Percentiles rank a stretch among this genome's conserved stretches.
Conservation (phyloP, 2,888 invertebrate genomes). For the Odontocolon sp. region DNA sequence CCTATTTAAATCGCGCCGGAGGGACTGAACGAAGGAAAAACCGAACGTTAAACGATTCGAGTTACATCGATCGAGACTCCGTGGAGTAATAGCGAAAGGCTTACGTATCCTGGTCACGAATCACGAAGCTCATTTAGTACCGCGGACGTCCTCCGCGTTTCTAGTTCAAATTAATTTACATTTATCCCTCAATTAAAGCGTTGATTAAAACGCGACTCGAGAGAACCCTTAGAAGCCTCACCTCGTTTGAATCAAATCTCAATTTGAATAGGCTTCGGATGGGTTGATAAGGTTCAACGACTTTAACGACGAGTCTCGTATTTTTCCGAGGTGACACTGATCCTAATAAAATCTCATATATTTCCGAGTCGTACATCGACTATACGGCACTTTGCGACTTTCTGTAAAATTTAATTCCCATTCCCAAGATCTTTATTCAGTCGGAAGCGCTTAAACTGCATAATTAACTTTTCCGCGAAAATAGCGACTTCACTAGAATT, state of each 20-base stretch:
- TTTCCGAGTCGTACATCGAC: neutral
- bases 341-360: neutral
- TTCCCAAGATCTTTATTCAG: neutral
- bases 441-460: neutral
- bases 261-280: neutral
- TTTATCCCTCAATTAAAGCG: conserved; percentile 70
- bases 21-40: neutral
- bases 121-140: conserved; percentile 59
- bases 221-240: conserved; percentile 49
- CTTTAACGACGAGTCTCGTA: neutral
- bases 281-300: neutral
- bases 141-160: neutral
- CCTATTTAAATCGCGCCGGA: neutral
- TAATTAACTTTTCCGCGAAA: conserved; percentile 33
- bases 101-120: conserved; percentile 60
- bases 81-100: conserved; percentile 11
- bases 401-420: conserved; percentile 1
- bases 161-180: conserved; percentile 68
- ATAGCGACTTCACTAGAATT: conserved; percentile 8
- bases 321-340: neutral
- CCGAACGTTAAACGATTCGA: conserved; percentile 23
- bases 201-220: conserved; percentile 72
- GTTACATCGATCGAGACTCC: conserved; percentile 42
- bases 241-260: conserved; percentile 39
- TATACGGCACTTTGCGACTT: neutral